A percentile compares a stretch with the other conserved stretches of the same genome.
These are phyloP conservation scores for Stomatorhinus ivindoensis DNA, from an alignment of 2,113 vertebrate genomes.

Conservation along the genomic window DNA sequence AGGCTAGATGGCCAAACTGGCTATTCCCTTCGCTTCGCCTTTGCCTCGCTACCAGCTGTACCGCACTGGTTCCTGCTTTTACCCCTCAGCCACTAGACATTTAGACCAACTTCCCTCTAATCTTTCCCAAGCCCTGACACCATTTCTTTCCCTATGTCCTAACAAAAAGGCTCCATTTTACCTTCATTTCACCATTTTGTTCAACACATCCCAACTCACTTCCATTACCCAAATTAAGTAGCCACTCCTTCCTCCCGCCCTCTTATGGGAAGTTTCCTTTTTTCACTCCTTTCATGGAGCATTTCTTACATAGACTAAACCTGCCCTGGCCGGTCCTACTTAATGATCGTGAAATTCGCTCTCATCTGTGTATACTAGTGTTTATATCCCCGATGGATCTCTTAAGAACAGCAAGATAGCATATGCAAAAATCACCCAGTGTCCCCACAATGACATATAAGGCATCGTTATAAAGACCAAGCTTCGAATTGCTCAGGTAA, in stretches of 20 bases:
- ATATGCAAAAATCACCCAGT: neutral
- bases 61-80: neutral
- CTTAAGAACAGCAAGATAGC: neutral
- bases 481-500: neutral
- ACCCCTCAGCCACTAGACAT: neutral
- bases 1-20: neutral
- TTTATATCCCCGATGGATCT: neutral
- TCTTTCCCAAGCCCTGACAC: neutral
- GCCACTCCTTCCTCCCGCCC: neutral
- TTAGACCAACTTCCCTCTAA: neutral
- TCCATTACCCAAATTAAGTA: neutral
- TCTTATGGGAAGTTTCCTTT: neutral
- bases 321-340: neutral
- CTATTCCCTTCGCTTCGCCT: neutral
- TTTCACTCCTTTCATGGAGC: neutral
- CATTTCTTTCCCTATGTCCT: neutral
- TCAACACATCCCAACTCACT: neutral
- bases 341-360: neutral
- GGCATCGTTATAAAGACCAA: neutral
- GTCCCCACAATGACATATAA: neutral
- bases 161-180: neutral
- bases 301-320: neutral
- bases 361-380: neutral
- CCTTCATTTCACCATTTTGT: neutral
- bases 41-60: neutral